A percentile compares a stretch with the other conserved stretches of the same genome.
Conservation (phyloP, 2,888 invertebrate genomes). For the Anthophora plumipes region DNA sequence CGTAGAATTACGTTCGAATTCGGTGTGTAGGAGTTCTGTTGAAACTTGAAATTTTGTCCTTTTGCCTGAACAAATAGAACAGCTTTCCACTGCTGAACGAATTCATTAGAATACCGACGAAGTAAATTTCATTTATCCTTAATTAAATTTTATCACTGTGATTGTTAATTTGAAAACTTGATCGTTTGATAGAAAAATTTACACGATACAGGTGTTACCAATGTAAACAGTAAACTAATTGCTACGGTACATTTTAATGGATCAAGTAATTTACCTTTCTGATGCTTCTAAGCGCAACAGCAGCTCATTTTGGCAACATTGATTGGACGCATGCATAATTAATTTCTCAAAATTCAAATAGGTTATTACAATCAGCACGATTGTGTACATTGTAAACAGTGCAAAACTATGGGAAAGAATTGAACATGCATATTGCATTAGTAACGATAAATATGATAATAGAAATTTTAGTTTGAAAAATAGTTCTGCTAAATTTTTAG, state of each 20-base stretch:
- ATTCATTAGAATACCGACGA: too few species aligned
- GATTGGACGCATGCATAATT: conserved; percentile 60
- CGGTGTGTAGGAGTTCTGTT: background rate
- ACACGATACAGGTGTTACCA: too few species aligned
- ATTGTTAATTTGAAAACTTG: too few species aligned
- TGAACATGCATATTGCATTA: background rate
- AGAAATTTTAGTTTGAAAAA: too few species aligned
- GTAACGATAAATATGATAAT: background rate
- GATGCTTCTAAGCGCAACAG: background rate
- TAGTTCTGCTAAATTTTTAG: background rate
- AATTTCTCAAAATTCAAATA: conserved; percentile 38
- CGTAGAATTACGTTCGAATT: background rate
- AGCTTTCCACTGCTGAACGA: too few species aligned
- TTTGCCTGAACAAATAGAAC: too few species aligned
- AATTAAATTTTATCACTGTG: too few species aligned
- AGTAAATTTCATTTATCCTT: too few species aligned
- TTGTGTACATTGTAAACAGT: conserved; percentile 12
- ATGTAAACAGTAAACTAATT: conserved; percentile 5
- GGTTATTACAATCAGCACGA: conserved; percentile 30
- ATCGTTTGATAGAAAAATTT: too few species aligned
- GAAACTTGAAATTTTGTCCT: background rate
- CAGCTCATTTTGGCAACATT: conserved; percentile 27
- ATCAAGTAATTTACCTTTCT: conserved; percentile 35
- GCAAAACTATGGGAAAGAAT: background rate
- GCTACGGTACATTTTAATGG: conserved; percentile 31